Evolutionary conservation across 2,113 vertebrate genomes (phyloP).

Genomic region (Castor canadensis): DNA sequence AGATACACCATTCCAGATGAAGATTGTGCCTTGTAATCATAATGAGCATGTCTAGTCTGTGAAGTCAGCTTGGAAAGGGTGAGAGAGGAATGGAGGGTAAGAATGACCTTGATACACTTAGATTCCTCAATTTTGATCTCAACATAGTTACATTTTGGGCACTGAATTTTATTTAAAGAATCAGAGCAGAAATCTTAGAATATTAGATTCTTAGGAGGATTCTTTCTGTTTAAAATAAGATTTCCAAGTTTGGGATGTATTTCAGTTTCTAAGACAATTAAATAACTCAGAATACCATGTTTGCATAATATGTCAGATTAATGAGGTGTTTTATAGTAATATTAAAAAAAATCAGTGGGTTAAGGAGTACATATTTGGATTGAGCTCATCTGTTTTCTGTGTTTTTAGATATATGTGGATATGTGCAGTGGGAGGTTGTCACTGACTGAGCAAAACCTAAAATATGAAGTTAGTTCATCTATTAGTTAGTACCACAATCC

Average conservation of each 20-base stretch:
- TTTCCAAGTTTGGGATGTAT: conserved; percentile 48
- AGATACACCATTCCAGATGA: neutral
- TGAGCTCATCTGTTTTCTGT: conserved; percentile 13
- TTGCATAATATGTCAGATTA: conserved; percentile 50
- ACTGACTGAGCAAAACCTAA: conserved; percentile 6
- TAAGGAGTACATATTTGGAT: conserved; percentile 9
- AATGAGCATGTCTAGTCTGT: neutral
- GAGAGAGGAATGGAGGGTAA: neutral
- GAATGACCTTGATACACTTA: neutral
- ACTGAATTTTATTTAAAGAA: conserved; percentile 34
- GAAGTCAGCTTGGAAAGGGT: neutral
- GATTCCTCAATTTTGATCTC: conserved; percentile 2
- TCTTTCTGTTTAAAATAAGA: conserved; percentile 43
- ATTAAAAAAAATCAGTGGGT: conserved; percentile 1
- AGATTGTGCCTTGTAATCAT: neutral
- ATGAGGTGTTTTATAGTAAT: conserved; percentile 42
- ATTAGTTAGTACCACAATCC: neutral
- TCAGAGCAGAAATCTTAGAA: neutral
- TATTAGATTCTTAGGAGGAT: conserved; percentile 25
- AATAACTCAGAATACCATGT: conserved; percentile 15
- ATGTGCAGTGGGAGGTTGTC: neutral
- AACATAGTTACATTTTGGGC: neutral
- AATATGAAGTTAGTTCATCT: neutral
- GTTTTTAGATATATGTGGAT: conserved; percentile 26
- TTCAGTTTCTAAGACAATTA: conserved; percentile 61